Conservation (phyloP, 2,888 invertebrate species). For the Linyphia triangularis region DNA sequence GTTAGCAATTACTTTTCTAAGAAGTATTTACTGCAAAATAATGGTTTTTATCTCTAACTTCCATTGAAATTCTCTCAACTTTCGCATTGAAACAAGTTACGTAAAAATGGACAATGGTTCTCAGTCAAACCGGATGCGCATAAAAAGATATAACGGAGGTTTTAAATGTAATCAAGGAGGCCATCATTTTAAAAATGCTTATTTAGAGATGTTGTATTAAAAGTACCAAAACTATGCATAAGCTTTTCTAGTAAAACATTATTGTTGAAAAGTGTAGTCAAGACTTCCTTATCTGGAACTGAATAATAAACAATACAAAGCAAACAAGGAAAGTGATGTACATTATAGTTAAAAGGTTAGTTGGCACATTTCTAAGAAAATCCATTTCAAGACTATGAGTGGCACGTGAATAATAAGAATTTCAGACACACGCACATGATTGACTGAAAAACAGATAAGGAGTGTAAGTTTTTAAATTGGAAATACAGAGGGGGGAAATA, state of each 20-base stretch:
- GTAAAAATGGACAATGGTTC: conserved; percentile 12
- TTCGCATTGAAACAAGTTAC: neutral
- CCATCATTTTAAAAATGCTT: neutral
- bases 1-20: too few relatives aligned
- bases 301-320: conserved; percentile 9
- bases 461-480: too few relatives aligned
- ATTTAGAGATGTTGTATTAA: neutral
- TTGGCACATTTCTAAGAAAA: neutral
- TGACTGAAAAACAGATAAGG: too few relatives aligned
- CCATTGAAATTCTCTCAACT: neutral
- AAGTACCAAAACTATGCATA: neutral
- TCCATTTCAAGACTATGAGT: neutral
- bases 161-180: conserved; percentile 6
- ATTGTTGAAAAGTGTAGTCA: neutral
- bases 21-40: too few relatives aligned
- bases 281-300: conserved; percentile 3
- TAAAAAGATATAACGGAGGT: neutral
- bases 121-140: neutral
- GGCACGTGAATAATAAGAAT: too few relatives aligned
- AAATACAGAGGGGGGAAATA: too few relatives aligned
- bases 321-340: neutral
- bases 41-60: neutral
- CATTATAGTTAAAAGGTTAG: neutral
- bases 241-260: neutral
- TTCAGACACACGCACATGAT: too few relatives aligned